Base-by-base conservation (phyloP, 2,888 invertebrate genomes). In the Seira sanloemensis region DNA sequence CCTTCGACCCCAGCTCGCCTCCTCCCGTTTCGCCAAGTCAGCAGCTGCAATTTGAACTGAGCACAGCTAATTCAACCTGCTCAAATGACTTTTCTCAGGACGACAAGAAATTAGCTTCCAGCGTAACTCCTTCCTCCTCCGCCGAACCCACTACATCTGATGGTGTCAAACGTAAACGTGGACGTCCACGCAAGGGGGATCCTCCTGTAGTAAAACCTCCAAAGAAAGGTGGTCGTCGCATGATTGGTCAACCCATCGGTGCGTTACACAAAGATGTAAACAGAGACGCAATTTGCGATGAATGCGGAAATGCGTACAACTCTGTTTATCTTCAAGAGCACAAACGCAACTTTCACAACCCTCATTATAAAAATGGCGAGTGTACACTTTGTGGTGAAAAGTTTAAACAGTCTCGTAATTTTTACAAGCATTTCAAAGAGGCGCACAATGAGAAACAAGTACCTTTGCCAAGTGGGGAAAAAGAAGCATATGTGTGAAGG, bases 271-370 rank as follows among this genome's bases (percentile, higher is more conserved):
- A 73, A 1, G 74, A 74, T 37, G 24, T 37, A 1, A 46, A 68
- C n/a, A 68, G 74, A n/a, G 74, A 74, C 23, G 19, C 46, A 1
- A 73, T 66, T 19, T 66, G 66, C 12, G 24, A 66, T 5, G 7
- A 23, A 18, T 66, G 81, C 26, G 81, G 81, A 1, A 65, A 69
- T 12, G 27, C 62, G 4, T 81, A 81, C 25, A 66, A 18, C 18
- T 1, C 9, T 5, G 16, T 1, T 0, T 65, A 75, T 26, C 16
- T 81, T 0, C 19, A 5, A 0, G 62, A 58, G 7, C 81, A 81
- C 62, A 75, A 75, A 21, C 27, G 71, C 2, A 25, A 75, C 37
- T 23, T 54, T 23, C 81, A 81, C 62, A 75, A 81, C 37, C 81
- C 81, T 2, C 26, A 81, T 54, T 81, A 54, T 18, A 25, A 68